A percentile compares a stretch with the other conserved stretches of the same genome.
These are phyloP conservation scores for Sciaenops ocellatus DNA, from an alignment of 2,797 vertebrate species.

Conservation along the genomic window DNA sequence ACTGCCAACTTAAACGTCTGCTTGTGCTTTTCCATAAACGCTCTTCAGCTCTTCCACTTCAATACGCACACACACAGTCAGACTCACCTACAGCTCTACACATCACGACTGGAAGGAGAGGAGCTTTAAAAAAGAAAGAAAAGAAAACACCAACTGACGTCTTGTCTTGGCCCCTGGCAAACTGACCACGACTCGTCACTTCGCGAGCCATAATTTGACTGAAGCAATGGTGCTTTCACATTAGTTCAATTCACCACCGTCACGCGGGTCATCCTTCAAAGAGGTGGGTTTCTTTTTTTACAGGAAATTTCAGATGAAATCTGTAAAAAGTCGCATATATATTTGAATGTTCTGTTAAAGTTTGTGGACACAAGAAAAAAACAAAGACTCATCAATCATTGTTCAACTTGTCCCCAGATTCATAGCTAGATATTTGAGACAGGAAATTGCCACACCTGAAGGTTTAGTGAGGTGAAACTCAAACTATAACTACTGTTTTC, in stretches of 20 bases:
- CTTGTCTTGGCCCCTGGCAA: slow-evolving; percentile 13
- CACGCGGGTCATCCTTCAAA: neutral
- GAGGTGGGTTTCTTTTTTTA: neutral
- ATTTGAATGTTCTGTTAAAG: slow-evolving; percentile 17
- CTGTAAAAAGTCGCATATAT: neutral
- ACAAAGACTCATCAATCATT: slow-evolving; percentile 32
- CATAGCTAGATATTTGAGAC: slow-evolving; percentile 4
- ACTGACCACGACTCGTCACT: slow-evolving; percentile 6
- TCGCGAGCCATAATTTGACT: slow-evolving; percentile 12
- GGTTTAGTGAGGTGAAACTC: slow-evolving; percentile 22
- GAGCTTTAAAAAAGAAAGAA: neutral
- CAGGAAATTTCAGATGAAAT: neutral
- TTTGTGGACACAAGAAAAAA: slow-evolving; percentile 2
- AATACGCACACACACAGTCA: slow-evolving; percentile 2
- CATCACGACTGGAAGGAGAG: neutral
- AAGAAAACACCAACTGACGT: neutral
- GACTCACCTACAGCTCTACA: slow-evolving; percentile 16
- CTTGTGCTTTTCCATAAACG: slow-evolving; percentile 23
- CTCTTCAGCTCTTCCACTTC: neutral
- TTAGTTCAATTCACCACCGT: neutral
- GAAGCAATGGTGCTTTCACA: neutral
- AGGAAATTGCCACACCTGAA: slow-evolving; percentile 49
- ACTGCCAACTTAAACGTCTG: slow-evolving; percentile 25
- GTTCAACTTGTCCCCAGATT: slow-evolving; percentile 19
- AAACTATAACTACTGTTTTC: neutral